Base-by-base conservation (phyloP, 2,797 vertebrate genomes). In the Margarornis squamiger region DNA sequence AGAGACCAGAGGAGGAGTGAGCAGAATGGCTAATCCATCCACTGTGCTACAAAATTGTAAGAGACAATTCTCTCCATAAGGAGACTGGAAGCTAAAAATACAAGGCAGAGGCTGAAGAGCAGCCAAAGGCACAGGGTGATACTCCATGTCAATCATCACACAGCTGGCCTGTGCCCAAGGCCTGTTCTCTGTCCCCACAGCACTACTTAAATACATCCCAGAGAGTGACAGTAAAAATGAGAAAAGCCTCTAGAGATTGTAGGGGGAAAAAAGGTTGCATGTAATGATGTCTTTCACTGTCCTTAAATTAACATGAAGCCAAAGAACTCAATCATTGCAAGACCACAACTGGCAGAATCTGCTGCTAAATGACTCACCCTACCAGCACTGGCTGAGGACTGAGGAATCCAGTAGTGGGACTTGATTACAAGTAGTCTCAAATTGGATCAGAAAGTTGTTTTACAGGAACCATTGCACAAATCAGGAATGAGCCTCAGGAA, bases 11-110 rank as follows among this genome's bases (percentile, higher is more conserved):
- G 41, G 38, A 74, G 24, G 29, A 57, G 20, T 6, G 24, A 26
- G 20, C 7, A 57, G 48, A 90, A 34, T 21, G n/a, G 51, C 26
- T 86, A 65, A 92, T 82, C 49, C 12, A 54, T 11, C 5, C 65
- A 19, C 20, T 36, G 27, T 23, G 15, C 77, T 78, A 52, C 80
- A 87, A 71, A 74, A 57, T 19, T 82, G 29, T 55, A 80, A 81
- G 82, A 81, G 27, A 78, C 38, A 87, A 81, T 76, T 93, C 41
- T 92, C 63, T 29, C 27, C 10, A 27, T 73, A 43, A 76, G 51
- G 54, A 89, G 27, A 15, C 58, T 79, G 74, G 39, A 91, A 93
- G 72, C 87, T 96, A 96, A 93, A 96, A 95, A 94, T 93, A 93
- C 26, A 49, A 77, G 72, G 54, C 72, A 94, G 75, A 83, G 39